A percentile compares a stretch with the other conserved stretches of the same genome.
Conservation (phyloP, 2,888 invertebrate species). For the Pheosia tremula region DNA sequence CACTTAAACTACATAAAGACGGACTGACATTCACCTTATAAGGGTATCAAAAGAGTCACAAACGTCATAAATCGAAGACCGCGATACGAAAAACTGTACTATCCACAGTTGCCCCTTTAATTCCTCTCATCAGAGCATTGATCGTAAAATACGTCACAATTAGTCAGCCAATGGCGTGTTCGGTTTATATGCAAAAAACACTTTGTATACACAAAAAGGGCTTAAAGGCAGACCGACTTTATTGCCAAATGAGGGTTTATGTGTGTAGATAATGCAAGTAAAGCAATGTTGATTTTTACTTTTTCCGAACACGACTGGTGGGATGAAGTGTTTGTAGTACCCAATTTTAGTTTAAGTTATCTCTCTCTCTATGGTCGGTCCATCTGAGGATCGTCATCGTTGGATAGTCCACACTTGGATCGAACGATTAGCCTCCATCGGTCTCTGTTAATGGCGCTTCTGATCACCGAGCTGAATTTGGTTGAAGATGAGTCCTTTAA, state of each 20-base stretch:
- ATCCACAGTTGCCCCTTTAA: slow-evolving; percentile 72
- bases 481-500: no score
- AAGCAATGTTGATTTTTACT: slow-evolving; percentile 41
- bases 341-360: no score
- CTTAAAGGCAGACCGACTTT: slow-evolving; percentile 51
- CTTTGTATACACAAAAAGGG: slow-evolving; percentile 53
- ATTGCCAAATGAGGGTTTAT: slow-evolving; percentile 64
- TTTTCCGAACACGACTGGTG: slow-evolving; percentile 41
- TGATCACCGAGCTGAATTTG: no score
- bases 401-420: no score
- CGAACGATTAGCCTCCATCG: no score
- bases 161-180: slow-evolving; percentile 69
- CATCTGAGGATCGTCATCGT: no score
- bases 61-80: slow-evolving; percentile 68
- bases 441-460: no score
- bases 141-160: slow-evolving; percentile 79
- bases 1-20: slow-evolving; percentile 53
- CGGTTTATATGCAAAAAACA: slow-evolving; percentile 57
- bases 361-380: no score
- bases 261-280: slow-evolving; percentile 39
- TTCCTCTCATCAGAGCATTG: slow-evolving; percentile 56
- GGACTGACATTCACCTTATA: slow-evolving; percentile 59
- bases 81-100: slow-evolving; percentile 66
- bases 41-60: slow-evolving; percentile 59
- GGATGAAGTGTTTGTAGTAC: slow-evolving; percentile 6